Evolutionary conservation across 2,888 invertebrate species (phyloP).

Genomic region (Tiphia femorata): DNA sequence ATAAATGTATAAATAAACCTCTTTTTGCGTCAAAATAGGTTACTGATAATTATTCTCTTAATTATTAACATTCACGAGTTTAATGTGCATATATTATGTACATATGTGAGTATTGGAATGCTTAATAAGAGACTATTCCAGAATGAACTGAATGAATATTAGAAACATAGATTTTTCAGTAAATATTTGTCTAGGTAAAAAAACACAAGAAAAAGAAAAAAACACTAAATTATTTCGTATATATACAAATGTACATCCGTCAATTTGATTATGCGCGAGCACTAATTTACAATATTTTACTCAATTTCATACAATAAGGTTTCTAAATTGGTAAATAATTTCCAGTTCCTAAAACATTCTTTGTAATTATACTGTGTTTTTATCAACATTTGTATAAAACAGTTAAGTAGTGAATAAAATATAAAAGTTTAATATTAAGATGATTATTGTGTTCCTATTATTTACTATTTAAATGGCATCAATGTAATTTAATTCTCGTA

Average conservation of each 20-base stretch:
- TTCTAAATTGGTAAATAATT: neutral
- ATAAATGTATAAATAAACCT: no score
- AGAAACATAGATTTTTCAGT: neutral
- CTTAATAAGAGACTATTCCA: neutral
- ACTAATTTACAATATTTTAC: no score
- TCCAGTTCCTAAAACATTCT: neutral
- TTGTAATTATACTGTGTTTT: neutral
- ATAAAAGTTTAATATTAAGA: neutral
- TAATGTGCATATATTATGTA: no score
- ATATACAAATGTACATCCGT: neutral
- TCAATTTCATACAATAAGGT: neutral
- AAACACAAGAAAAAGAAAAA: constrained; percentile 2
- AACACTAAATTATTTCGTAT: neutral
- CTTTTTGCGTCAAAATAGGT: no score
- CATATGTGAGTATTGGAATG: neutral
- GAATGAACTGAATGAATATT: neutral
- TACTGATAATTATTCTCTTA: no score
- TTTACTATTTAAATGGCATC: neutral
- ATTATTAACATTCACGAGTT: no score
- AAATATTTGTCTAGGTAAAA: neutral
- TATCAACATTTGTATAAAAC: neutral
- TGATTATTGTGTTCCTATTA: neutral
- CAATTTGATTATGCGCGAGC: neutral
- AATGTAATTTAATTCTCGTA: no score
- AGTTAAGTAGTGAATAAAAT: neutral